Evolutionary conservation across 2,113 vertebrate species (phyloP), one percentile per base, ranked within the genome.

Genomic region (Rhynchopsitta pachyrhyncha): DNA sequence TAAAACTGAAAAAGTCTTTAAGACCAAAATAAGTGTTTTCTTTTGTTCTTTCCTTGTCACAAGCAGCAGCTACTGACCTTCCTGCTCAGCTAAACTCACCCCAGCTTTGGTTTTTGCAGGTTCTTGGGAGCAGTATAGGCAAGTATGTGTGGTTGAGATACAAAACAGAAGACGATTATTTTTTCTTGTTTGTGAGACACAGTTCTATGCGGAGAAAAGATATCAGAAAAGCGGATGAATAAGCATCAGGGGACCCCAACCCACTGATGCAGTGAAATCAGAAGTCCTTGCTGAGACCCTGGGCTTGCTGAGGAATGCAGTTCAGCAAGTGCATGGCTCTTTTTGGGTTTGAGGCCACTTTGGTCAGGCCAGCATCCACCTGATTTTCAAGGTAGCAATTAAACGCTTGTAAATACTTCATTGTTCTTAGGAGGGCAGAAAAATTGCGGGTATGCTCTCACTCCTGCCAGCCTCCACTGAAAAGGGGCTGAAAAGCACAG

Each of bases 1-100:
- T 98, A 98, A 98, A 98, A 96, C 93, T 91, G 7, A 59, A 16
- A 73, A 68, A 82, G 37, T 67, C 93, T 82, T 82, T 64, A 93
- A 68, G 44, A 86, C 33, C 41, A 62, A 60, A 91, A 76, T 39
- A 18, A 70, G 49, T 9, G 66, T 71, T 78, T 82, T 39, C 37
- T 19, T 11, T 88, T 49, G 19, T 64, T 94, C 39, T 82, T n/a
- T 69, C 47, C 68, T 64, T 74, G 41, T 78, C 63, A 93, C 13
- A 6, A 53, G 33, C 15, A 77, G 24, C 49, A 80, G 7, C 14
- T 59, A 52, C 12, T 33, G 68, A 57, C 16, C 17, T 75, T 49
- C 12, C 33, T 60, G 20, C 57, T 77, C 29, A 35, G 49, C 24
- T 59, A 39, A 79, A 59, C 6, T 50, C 23, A 17, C 17, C 19